Percentiles rank a stretch among this genome's conserved stretches.
Evolutionary conservation across 2,113 vertebrate species (phyloP).

Genomic region (Mastomys natalensis): DNA sequence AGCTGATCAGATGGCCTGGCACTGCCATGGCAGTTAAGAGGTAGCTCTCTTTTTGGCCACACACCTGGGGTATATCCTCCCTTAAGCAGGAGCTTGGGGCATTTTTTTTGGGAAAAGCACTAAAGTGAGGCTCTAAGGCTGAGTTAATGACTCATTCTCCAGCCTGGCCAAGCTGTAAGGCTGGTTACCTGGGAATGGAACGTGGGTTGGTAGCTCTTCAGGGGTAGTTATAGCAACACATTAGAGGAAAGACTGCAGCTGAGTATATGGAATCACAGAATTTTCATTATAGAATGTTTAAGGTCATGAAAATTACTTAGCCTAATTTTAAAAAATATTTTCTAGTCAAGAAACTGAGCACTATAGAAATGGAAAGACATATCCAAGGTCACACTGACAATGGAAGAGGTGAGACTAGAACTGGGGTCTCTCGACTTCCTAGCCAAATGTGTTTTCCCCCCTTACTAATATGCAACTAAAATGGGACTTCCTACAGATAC

Average conservation of each 20-base stretch:
- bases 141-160: conserved; percentile 42
- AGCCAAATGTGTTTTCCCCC: neutral
- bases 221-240: conserved; percentile 46
- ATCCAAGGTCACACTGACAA: conserved; percentile 53
- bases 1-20: neutral
- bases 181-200: conserved; percentile 55
- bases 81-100: conserved; percentile 51
- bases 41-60: neutral
- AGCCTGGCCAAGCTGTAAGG: conserved; percentile 19
- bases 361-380: conserved; percentile 54
- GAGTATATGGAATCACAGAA: conserved; percentile 20
- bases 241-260: conserved; percentile 47
- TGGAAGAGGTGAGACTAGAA: conserved; percentile 40
- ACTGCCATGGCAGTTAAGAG: neutral
- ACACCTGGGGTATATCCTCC: neutral
- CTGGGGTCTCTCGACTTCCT: neutral
- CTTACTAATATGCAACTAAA: neutral
- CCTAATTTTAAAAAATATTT: conserved; percentile 48
- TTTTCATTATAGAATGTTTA: conserved; percentile 62
- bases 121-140: neutral
- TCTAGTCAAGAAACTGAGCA: conserved; percentile 58
- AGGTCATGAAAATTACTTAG: conserved; percentile 52
- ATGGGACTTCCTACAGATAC: neutral
- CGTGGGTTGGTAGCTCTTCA: conserved; percentile 25
- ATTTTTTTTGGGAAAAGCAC: conserved; percentile 27